Conservation (phyloP, 2,888 invertebrate species). For the Rotaria magnacalcarata region DNA sequence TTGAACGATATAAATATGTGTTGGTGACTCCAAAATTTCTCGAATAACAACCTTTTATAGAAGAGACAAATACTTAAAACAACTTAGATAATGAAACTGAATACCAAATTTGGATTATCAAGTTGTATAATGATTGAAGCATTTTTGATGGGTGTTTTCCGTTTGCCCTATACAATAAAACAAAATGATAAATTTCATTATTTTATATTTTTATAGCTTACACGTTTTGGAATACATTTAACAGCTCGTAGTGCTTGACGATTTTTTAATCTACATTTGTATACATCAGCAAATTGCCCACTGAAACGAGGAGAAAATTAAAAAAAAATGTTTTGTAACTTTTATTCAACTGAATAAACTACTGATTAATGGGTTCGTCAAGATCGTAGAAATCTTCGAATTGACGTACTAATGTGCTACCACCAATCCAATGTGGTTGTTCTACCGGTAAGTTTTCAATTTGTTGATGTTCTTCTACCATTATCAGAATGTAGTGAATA, state of each 20-base stretch:
- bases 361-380: neutral
- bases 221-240: neutral
- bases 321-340: too few relatives aligned
- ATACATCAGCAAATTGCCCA: conserved; percentile 6
- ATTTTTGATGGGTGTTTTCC: neutral
- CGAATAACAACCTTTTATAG: conserved; percentile 16
- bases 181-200: neutral
- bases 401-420: neutral
- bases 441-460: neutral
- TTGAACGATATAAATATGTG: conserved; percentile 4
- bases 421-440: neutral
- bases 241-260: neutral
- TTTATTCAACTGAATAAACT: neutral
- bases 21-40: neutral
- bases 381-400: conserved; percentile 22
- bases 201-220: neutral
- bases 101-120: conserved; percentile 28
- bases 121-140: neutral
- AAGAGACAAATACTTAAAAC: too few relatives aligned
- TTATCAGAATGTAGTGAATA: neutral
- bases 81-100: too few relatives aligned
- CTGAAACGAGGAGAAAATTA: neutral
- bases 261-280: conserved; percentile 16
- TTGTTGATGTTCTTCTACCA: conserved; percentile 3
- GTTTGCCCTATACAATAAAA: neutral